Percentiles rank a stretch among this genome's conserved stretches.
phyloP scores from a whole-genome alignment of 2,113 vertebrate species.

The Brachyhypopomus gauderio region DNA sequence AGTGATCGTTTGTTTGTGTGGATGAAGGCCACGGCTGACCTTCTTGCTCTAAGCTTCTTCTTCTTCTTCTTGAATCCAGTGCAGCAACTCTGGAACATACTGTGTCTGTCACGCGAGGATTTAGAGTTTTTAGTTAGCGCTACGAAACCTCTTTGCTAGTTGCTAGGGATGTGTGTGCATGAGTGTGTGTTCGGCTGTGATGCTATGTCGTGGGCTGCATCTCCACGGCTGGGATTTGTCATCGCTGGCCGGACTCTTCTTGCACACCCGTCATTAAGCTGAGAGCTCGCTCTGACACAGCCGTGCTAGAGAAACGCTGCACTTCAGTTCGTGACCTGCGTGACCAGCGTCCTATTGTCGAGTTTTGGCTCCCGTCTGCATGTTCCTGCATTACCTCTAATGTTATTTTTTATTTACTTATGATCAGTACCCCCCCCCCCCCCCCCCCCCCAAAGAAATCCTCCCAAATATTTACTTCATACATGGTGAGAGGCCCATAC shows the following conservation, averaged over 20 bases:
- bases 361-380: too few species aligned
- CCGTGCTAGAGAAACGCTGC: too few species aligned
- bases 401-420: too few species aligned
- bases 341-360: too few species aligned
- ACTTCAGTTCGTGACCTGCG: too few species aligned
- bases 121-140: slow-evolving; percentile 31
- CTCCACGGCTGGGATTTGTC: neutral
- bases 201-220: neutral
- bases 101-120: slow-evolving; percentile 16
- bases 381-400: too few species aligned
- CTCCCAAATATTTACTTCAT: too few species aligned
- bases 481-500: too few species aligned
- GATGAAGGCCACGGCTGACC: neutral
- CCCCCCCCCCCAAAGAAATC: too few species aligned
- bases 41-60: neutral
- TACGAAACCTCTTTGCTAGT: neutral
- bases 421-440: too few species aligned
- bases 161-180: neutral
- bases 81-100: neutral
- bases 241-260: neutral
- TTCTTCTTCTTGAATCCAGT: slow-evolving; percentile 12
- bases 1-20: neutral
- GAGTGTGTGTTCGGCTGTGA: slow-evolving; percentile 2
- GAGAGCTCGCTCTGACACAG: neutral
- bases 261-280: neutral